phyloP scores from a whole-genome alignment of 2,888 invertebrate species.

The Pterobdella sp. region DNA sequence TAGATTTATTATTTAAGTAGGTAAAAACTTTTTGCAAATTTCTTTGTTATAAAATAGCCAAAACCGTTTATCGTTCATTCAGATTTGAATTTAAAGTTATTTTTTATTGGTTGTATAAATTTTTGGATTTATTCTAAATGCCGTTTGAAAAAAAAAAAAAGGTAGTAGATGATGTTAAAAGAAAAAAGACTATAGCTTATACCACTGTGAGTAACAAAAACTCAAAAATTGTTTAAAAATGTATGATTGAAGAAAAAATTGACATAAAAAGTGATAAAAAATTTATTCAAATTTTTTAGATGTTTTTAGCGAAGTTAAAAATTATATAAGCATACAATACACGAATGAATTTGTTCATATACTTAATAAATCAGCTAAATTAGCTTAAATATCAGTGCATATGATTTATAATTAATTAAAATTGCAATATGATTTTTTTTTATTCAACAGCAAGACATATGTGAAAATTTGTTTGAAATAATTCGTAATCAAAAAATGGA shows the following conservation, averaged over 20 bases:
- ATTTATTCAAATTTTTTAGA: too few relatives aligned
- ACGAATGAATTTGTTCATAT: background rate
- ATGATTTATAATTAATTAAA: background rate
- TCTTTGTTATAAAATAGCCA: background rate
- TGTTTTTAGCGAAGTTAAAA: too few relatives aligned
- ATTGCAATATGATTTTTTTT: background rate
- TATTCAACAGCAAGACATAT: slow-evolving; percentile 49
- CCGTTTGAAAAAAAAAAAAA: slow-evolving; percentile 13
- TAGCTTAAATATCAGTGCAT: background rate
- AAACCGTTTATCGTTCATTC: slow-evolving; percentile 5
- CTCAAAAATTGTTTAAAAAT: background rate
- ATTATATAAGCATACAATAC: background rate
- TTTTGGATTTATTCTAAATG: background rate
- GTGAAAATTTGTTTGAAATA: slow-evolving; percentile 82
- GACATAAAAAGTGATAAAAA: background rate
- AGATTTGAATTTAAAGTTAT: background rate
- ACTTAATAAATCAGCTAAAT: too few relatives aligned
- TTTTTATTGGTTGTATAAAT: background rate
- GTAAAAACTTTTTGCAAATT: too few relatives aligned
- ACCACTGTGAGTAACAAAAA: background rate
- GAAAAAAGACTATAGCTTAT: slow-evolving; percentile 6
- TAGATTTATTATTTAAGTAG: too few relatives aligned
- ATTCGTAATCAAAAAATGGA: slow-evolving; percentile 82
- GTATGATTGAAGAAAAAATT: background rate
- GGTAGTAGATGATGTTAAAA: background rate